Base-by-base conservation (phyloP, 2,797 vertebrate species). In the Eleutherodactylus coqui region DNA sequence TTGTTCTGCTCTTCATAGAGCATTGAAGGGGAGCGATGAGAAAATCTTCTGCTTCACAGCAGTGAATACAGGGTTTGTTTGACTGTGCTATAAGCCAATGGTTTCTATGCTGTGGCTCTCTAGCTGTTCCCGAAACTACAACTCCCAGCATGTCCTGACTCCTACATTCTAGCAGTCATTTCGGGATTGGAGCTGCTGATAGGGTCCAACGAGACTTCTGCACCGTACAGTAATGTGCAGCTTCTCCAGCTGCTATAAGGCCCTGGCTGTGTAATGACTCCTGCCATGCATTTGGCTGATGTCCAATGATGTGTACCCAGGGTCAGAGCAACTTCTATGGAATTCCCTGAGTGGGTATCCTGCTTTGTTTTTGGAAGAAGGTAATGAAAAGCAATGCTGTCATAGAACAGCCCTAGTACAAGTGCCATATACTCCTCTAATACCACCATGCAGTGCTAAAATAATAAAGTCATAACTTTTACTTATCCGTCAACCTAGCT, bases 1-100 rank as follows among this genome's bases (percentile, higher is more conserved):
- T 86, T 60, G 32, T 72, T 58, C 36, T 41, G 47, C 75, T 78
- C n/a, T 85, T 60, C 49, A 45, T 47, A 79, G 41, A 69, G 41
- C 27, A 32, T 29, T 81, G 69, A 82, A 64, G 85, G 58, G 53
- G 53, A 80, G 53, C 11, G 43, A 80, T 29, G n/a, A 24, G 58
- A 70, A 55, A 64, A 69, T 32, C 45, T 32, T 51, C 2, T 10
- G 16, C 1, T 55, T 49, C 47, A 36, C 5, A 8, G 27, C 21
- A 60, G 13, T 14, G 38, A 60, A 14, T 16, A 34, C n/a, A 38
- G 38, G 11, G n/a, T 41, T 72, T 2, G 27, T 47, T 55, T 55
- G 4, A 43, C 34, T 34, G 7, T 17, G 1, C 19, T 27, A n/a
- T n/a, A 64, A 43, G 21, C 5, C 29, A 2, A 17, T 36, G 5